Percentiles rank a stretch among this genome's conserved stretches.
phyloP scores from a whole-genome alignment of 2,113 vertebrate species.

The Takifugu bimaculatus region DNA sequence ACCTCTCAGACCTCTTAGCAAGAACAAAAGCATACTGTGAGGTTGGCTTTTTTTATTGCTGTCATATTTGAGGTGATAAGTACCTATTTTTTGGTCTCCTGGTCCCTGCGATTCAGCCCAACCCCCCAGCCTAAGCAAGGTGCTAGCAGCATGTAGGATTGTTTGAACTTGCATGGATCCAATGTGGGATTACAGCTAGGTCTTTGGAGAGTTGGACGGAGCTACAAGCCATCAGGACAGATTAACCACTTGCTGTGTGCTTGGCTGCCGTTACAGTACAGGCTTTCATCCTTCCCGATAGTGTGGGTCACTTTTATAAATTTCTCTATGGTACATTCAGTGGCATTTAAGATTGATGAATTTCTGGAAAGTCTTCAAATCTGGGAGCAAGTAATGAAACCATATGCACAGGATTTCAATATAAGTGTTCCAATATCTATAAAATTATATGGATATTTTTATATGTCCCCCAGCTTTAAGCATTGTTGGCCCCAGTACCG shows the following conservation, averaged over 20 bases:
- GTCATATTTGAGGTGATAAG: constrained; percentile 75
- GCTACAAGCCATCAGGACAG: constrained; percentile 66
- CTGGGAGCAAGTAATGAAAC: no score
- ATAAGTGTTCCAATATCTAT: no score
- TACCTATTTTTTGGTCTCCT: constrained; percentile 62
- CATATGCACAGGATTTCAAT: no score
- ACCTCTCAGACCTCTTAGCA: constrained; percentile 28
- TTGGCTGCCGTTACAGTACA: constrained; percentile 53
- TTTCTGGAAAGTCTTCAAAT: no score
- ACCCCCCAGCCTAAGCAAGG: constrained; percentile 57
- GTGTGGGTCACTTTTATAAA: constrained; percentile 36
- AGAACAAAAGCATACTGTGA: constrained; percentile 51
- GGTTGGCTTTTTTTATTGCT: constrained; percentile 63
- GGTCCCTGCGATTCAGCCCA: constrained; percentile 55
- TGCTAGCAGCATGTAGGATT: constrained; percentile 66
- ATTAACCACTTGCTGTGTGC: constrained; percentile 67
- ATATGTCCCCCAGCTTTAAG: no score
- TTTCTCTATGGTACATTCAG: constrained; percentile 4
- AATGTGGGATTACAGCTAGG: constrained; percentile 71
- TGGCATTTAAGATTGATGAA: no score
- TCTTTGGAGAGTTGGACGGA: constrained; percentile 69
- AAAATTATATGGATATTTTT: no score
- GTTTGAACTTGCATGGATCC: constrained; percentile 75
- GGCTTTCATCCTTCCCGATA: constrained; percentile 34
- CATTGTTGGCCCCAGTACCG: no score